Evolutionary conservation across 2,888 invertebrate species (phyloP), one percentile per base, ranked within the genome.

Genomic region (Lasius platythorax): DNA sequence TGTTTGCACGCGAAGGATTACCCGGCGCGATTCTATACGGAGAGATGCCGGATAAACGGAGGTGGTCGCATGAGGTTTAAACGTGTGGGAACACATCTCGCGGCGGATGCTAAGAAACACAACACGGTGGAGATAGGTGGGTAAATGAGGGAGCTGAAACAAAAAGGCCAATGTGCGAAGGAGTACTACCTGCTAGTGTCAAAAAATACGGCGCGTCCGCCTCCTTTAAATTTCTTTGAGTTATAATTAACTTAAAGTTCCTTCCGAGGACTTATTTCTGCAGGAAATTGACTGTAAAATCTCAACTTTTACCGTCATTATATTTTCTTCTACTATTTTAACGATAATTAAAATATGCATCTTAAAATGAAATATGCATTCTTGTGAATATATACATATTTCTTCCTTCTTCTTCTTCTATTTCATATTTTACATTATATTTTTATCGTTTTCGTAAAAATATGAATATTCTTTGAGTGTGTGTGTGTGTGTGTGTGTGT

Each of bases 1-100:
- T 83, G 82, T 82, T 85, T 76, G 83, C 85, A 75, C 61, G 82
- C 78, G 53, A 67, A 73, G 79, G 72, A 87, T 87, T 82, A 82
- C 66, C n/a, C 70, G 64, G 23, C 64, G 23, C 56, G 76, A 68
- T 83, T 43, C 63, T 64, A 73, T 67, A 70, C 85, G 81, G 78
- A 88, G 82, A 78, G 88, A 88, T 50, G 64, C 74, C 61, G 75
- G 84, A 88, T 86, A 83, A 79, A 74, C 43, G 46, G 66, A 74
- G 70, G 18, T 50, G 73, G 78, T 23, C 46, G 46, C 23, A 18
- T n/a, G 43, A 18, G 33, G 58, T 79, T 72, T 78, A 72, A 79
- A 33, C 28, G 79, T 79, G 79, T 79, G 79, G 79, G 79, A 79
- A 79, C n/a, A 79, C 46, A 46, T 33, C 50, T 53, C 46, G 43